A percentile compares a stretch with the other conserved stretches of the same genome.
Conservation (phyloP, 1,140 invertebrate species). For the Bilobella aurantiaca region DNA sequence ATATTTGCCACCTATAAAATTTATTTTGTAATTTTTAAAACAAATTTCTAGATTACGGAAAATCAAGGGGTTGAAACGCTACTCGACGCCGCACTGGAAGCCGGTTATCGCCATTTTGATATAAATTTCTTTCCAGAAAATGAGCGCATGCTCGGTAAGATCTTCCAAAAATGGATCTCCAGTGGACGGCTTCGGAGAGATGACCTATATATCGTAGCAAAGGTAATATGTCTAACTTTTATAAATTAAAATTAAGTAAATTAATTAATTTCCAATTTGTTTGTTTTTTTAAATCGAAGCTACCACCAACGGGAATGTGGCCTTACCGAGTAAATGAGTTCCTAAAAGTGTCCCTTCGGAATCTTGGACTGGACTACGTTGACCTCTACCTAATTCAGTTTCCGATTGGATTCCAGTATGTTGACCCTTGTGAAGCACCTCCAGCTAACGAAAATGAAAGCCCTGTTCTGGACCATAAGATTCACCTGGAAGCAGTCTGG, state of each 20-base stretch:
- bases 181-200: constrained; percentile 38
- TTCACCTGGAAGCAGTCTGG: constrained; percentile 60
- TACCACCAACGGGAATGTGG: constrained; percentile 37
- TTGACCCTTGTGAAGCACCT: constrained; percentile 25
- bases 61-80: constrained; percentile 37
- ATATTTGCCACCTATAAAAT: neutral
- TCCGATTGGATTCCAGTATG: constrained; percentile 38
- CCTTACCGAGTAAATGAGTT: constrained; percentile 62
- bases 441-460: constrained; percentile 29
- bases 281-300: constrained; percentile 23
- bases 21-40: neutral
- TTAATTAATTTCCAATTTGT: neutral
- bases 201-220: constrained; percentile 41
- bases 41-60: constrained; percentile 12
- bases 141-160: constrained; percentile 35
- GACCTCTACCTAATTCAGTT: constrained; percentile 55
- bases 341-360: constrained; percentile 57
- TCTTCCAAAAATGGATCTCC: constrained; percentile 36
- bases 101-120: constrained; percentile 36
- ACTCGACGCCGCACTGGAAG: constrained; percentile 37
- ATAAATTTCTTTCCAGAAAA: neutral
- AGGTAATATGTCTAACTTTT: constrained; percentile 30
- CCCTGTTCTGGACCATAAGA: constrained; percentile 53
- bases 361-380: constrained; percentile 64
- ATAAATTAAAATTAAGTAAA: too few relatives aligned